These are phyloP conservation scores for Pteronura brasiliensis DNA, from an alignment of 2,113 vertebrate genomes.

Conservation along the genomic window DNA sequence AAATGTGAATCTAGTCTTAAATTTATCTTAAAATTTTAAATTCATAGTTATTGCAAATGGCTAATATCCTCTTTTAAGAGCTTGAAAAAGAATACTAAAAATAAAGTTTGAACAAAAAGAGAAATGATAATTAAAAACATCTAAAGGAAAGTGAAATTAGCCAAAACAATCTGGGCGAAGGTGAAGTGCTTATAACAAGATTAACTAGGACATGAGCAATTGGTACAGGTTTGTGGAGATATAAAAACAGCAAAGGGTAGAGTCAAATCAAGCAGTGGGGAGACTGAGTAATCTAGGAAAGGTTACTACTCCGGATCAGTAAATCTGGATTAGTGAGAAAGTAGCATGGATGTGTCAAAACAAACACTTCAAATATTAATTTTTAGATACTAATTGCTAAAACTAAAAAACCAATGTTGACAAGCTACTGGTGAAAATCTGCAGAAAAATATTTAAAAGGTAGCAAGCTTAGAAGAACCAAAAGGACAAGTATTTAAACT, in stretches of 20 bases:
- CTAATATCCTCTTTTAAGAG: background rate
- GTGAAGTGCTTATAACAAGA: background rate
- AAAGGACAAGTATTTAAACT: background rate
- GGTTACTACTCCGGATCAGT: background rate
- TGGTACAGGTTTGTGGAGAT: background rate
- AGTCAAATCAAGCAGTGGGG: background rate
- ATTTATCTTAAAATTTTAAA: background rate
- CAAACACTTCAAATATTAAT: background rate
- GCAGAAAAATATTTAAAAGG: background rate
- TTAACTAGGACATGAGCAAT: background rate
- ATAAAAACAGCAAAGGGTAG: background rate
- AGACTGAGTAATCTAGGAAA: background rate
- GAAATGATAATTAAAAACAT: background rate
- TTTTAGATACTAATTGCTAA: background rate
- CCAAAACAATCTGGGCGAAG: background rate
- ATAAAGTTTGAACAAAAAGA: background rate
- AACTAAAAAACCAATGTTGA: background rate
- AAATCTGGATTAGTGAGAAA: background rate
- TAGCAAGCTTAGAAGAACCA: background rate
- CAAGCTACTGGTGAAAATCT: background rate
- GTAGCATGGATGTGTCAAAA: background rate
- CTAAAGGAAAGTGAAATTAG: background rate
- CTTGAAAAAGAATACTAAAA: slow-evolving; percentile 17
- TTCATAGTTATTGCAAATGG: background rate
- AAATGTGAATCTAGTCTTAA: background rate